Base-by-base conservation (phyloP, 2,113 vertebrate species). In the Salvator merianae region DNA sequence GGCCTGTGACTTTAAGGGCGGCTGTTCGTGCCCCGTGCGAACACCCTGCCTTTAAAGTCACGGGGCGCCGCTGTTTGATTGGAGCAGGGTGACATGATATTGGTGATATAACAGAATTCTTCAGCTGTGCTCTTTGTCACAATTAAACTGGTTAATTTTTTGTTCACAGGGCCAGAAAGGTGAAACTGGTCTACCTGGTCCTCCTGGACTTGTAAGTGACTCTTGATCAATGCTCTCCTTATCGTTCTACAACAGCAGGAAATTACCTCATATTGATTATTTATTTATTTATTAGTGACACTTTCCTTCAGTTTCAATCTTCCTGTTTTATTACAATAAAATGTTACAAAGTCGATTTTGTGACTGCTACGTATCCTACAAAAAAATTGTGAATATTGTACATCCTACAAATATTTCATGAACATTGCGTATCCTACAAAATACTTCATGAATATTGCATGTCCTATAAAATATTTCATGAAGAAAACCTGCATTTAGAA, bases 181-280 rank as follows among this genome's bases (percentile, higher is more conserved):
- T 91, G 97, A 98, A 0, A 82, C 22, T 87, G 99, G 99, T 89
- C 96, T 86, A 34, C 94, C 96, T 36, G 99, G 99, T 47, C 97
- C 97, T 88, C 98, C 98, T 89, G 98, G 98, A 93, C n/a, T 92
- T 92, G 99, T 99, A 96, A 93, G 98, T 96, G 91, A 26, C 40
- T 3, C 1, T 77, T 73, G 10, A 4, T 84, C 78, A 62, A 1
- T 38, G 83, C 28, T 26, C 2, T 28, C 43, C 40, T 32, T 82
- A 59, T 71, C 71, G 18, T 78, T 63, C 13, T 3, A 20, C 5
- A n/a, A 2, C 32, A 18, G 6, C 14, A 5, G 47, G n/a, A 30
- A 8, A 81, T 72, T 22, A 47, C 43, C 36, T 88, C 79, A 85
- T 77, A 26, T 83, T 53, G 63, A 34, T 34, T 5, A 50, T 50